Evolutionary conservation across 2,113 vertebrate species (phyloP).

Genomic region (Melanerpes aurifrons): DNA sequence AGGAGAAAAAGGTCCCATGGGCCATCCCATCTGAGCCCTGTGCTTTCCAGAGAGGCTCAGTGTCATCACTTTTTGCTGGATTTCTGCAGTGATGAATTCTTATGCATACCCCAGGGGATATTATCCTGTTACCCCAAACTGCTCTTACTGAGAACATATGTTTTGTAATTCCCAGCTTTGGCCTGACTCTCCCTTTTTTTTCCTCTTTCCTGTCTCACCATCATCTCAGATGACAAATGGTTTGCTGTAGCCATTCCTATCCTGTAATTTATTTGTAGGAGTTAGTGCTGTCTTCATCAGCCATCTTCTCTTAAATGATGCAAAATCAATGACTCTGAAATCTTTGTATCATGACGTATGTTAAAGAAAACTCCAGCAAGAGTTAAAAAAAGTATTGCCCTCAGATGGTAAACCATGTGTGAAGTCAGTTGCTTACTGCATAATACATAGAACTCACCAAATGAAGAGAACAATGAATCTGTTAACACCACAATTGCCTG

Average conservation of each 20-base stretch:
- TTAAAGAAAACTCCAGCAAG: background rate
- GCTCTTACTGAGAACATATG: background rate
- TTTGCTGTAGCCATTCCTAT: slow-evolving; percentile 30
- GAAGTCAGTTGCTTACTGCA: background rate
- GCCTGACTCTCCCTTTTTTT: background rate
- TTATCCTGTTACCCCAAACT: slow-evolving; percentile 42
- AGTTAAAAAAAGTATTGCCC: background rate
- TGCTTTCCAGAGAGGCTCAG: background rate
- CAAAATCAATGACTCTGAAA: slow-evolving; percentile 20
- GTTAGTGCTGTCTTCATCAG: slow-evolving; percentile 5
- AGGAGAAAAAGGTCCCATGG: background rate
- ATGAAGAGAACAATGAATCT: background rate
- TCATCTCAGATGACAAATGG: background rate
- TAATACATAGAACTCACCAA: background rate
- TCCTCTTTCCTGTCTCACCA: slow-evolving; percentile 44
- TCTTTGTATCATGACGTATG: background rate
- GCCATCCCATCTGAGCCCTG: background rate
- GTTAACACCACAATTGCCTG: rapidly evolving
- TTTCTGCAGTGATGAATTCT: background rate
- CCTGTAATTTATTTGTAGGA: slow-evolving; percentile 18
- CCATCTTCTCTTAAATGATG: slow-evolving; percentile 1
- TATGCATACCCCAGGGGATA: background rate
- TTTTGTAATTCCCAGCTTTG: slow-evolving; percentile 44
- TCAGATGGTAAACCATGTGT: background rate
- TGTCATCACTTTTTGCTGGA: background rate